Conservation (phyloP, 2,113 vertebrate species). For the Archilochus colubris region DNA sequence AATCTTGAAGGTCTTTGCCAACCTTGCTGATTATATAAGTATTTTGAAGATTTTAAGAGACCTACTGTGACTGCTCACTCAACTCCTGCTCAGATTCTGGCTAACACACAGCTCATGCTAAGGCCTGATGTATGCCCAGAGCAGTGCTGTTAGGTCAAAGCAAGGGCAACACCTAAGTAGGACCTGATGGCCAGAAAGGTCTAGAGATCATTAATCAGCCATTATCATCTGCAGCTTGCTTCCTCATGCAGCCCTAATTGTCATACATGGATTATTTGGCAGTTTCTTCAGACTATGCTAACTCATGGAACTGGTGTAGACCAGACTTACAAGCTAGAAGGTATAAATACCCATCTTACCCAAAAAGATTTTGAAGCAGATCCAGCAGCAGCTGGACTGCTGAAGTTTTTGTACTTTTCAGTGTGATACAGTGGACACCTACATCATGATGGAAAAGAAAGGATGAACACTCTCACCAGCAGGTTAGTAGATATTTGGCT, state of each 20-base stretch:
- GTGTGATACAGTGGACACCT: neutral
- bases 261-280: neutral
- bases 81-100: neutral
- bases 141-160: neutral
- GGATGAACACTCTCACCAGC: neutral
- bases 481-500: neutral
- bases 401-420: rapidly evolving
- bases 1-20: too few species aligned
- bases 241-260: neutral
- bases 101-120: neutral
- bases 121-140: neutral
- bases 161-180: neutral
- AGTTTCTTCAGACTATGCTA: neutral
- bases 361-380: neutral
- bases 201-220: neutral
- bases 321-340: neutral
- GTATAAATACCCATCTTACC: neutral
- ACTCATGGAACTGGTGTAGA: neutral
- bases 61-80: neutral
- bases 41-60: neutral
- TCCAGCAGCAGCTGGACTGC: neutral
- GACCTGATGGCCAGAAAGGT: neutral
- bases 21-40: neutral
- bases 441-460: neutral
- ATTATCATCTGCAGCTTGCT: neutral